A percentile compares a stretch with the other conserved stretches of the same genome.
Evolutionary conservation across 2,888 invertebrate species (phyloP).

Genomic region (Brenthis daphne): DNA sequence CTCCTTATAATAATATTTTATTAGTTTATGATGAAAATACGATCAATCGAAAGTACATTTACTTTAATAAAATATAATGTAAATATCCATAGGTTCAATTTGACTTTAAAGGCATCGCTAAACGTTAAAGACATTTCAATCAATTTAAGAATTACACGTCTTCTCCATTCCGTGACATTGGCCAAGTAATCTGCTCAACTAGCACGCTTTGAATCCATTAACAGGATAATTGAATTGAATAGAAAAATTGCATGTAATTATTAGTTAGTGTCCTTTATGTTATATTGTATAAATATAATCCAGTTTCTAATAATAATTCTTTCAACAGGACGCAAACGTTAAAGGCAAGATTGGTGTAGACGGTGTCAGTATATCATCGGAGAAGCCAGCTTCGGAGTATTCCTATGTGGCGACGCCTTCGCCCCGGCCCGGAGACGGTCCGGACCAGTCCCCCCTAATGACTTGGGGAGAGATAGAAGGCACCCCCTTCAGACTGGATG

Average conservation of each 20-base stretch:
- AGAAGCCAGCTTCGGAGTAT: slow-evolving; percentile 67
- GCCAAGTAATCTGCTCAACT: too few species aligned
- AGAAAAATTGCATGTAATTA: too few species aligned
- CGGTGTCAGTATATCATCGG: slow-evolving; percentile 88
- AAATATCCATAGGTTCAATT: too few species aligned
- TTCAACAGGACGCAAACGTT: slow-evolving; percentile 70
- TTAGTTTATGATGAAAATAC: too few species aligned
- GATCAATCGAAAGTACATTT: too few species aligned
- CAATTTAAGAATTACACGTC: neutral
- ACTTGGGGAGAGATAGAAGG: slow-evolving; percentile 99
- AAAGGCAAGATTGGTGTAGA: slow-evolving; percentile 96
- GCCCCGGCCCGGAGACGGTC: slow-evolving; percentile 90
- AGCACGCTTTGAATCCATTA: too few species aligned
- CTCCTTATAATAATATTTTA: too few species aligned
- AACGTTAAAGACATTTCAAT: neutral
- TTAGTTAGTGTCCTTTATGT: too few species aligned
- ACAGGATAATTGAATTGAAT: too few species aligned
- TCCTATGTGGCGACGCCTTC: slow-evolving; percentile 93
- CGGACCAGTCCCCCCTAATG: slow-evolving; percentile 96
- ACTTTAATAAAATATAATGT: too few species aligned
- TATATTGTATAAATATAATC: too few species aligned
- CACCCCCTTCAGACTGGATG: slow-evolving; percentile 97
- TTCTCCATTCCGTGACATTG: too few species aligned
- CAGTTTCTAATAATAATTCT: neutral
- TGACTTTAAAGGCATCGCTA: neutral